Evolutionary conservation across 2,888 invertebrate genomes (phyloP), one percentile per base, ranked within the genome.

Genomic region (Dicranocentrus wangi): DNA sequence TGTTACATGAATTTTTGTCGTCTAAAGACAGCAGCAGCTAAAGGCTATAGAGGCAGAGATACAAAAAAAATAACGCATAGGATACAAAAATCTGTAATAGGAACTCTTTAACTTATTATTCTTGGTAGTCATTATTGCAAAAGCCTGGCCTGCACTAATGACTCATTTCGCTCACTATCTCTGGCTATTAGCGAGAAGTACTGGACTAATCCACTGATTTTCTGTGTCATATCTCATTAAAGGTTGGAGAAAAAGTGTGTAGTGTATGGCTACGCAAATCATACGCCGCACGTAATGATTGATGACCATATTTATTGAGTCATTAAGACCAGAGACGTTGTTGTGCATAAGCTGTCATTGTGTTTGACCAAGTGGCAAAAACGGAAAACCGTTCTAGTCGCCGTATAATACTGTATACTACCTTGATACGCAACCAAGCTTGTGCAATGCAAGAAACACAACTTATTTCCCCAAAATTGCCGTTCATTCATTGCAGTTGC

Each of bases 171-270:
- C 2, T 19, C 23, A 19, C 15, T 55, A 23, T 23, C 21, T 23
- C n/a, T 8, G 23, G 55, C 55, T 8, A 55, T 55, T 55, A 55
- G 21, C 55, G 23, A 55, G 55, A n/a, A 17, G 23, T 55, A 23
- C 21, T 23, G 23, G 21, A 23, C 55, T 55, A 55, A 55, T 55
- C 55, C 77, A 69, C 69, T 69, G 61, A 68, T 68, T 77, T 69
- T 77, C 77, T 77, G 60, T 77, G 69, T 68, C 68, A 77, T 69
- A 58, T 15, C 55, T 55, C 55, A 55, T 55, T 55, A 55, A 55
- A 19, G 19, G 55, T 55, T 55, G 55, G 21, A 3, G n/a, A n/a
- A n/a, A 15, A 19, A 55, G 55, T 55, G 55, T 55, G 5, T 47
- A 2, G 15, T 15, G 47, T 47, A n/a, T n/a, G 23, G 3, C 2